A percentile compares a stretch with the other conserved stretches of the same genome.
Conservation (phyloP, 2,797 vertebrate species). For the Thripadectes ignobilis region DNA sequence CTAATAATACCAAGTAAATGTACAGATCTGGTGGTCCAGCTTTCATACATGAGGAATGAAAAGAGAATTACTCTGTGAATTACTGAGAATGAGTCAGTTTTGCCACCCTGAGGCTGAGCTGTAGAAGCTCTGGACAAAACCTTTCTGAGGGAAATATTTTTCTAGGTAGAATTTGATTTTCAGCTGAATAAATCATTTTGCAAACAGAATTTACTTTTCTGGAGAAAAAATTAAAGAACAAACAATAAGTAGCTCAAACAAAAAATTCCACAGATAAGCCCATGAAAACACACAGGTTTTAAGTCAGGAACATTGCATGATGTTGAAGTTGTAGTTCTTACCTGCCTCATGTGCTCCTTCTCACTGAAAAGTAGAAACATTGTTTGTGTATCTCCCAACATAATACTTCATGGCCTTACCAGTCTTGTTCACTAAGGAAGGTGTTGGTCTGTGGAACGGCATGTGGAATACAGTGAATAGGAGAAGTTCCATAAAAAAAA, state of each 20-base stretch:
- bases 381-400: accelerated
- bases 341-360: not conserved
- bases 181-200: not conserved
- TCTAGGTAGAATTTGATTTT: not conserved
- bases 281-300: not conserved
- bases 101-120: not conserved
- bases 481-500: not conserved
- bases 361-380: not conserved
- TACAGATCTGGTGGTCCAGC: not conserved
- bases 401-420: not conserved
- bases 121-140: not conserved
- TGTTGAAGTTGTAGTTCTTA: not conserved
- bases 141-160: not conserved
- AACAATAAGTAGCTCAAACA: not conserved
- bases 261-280: not conserved
- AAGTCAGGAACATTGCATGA: not conserved
- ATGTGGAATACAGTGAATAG: not conserved
- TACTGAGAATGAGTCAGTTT: not conserved
- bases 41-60: not conserved
- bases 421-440: not conserved
- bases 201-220: not conserved
- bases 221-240: not conserved
- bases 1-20: not conserved
- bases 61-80: not conserved
- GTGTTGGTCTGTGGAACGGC: not conserved